A percentile compares a stretch with the other conserved stretches of the same genome.
phyloP scores from a whole-genome alignment of 2,797 vertebrate species.

The Poeciliopsis infans region DNA sequence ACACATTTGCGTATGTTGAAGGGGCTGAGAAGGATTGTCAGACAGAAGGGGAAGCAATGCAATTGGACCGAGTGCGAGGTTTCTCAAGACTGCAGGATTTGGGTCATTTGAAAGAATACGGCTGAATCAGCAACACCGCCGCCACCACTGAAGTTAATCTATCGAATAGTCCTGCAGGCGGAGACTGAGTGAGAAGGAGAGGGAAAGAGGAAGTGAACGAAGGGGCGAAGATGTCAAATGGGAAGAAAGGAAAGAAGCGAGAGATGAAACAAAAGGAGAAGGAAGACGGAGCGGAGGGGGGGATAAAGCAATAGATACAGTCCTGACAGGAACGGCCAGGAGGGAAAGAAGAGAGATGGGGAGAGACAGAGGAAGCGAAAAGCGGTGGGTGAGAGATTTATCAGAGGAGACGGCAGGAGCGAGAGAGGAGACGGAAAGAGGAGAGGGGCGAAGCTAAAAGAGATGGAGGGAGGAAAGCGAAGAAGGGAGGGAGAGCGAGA shows the following conservation, averaged over 20 bases:
- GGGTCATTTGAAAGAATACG: conserved; percentile 91
- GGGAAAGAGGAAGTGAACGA: conserved; percentile 38
- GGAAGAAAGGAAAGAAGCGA: conserved; percentile 27
- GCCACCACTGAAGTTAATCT: conserved; percentile 84
- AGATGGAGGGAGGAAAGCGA: conserved; percentile 25
- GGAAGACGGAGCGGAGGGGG: conserved; percentile 6
- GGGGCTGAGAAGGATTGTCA: conserved; percentile 46
- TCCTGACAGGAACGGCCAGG: conserved; percentile 25
- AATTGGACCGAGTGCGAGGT: conserved; percentile 86
- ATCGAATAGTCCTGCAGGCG: conserved; percentile 77
- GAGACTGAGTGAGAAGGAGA: conserved; percentile 45
- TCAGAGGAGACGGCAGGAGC: conserved; percentile 59
- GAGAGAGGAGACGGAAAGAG: conserved; percentile 42
- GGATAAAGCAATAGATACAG: conserved; percentile 39
- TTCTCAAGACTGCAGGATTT: conserved; percentile 90
- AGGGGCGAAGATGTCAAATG: conserved; percentile 42
- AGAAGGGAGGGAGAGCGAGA: conserved; percentile 17
- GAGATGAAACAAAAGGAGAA: conserved; percentile 27
- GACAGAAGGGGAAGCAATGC: conserved; percentile 71
- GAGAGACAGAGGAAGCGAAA: conserved; percentile 55
- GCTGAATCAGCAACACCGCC: conserved; percentile 89
- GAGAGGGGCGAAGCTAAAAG: conserved; percentile 21
- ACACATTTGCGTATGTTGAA: conserved; percentile 49
- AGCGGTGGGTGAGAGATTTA: conserved; percentile 64
- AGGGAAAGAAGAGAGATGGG: conserved; percentile 43